These are phyloP conservation scores for Spisula solida DNA, from an alignment of 2,888 invertebrate species.

Conservation along the genomic window DNA sequence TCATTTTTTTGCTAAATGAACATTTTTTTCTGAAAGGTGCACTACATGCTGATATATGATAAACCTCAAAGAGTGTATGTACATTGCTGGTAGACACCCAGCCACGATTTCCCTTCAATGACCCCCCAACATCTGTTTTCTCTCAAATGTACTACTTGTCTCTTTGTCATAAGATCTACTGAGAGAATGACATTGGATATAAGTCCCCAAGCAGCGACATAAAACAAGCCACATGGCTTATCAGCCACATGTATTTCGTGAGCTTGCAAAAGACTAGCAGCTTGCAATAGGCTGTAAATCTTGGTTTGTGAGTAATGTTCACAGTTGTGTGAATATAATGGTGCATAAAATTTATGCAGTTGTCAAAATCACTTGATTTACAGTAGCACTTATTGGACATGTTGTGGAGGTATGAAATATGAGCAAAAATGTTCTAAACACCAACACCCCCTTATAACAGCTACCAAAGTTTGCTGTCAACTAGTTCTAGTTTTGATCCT, in stretches of 20 bases:
- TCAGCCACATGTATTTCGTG: constrained; percentile 17
- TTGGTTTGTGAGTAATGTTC: neutral
- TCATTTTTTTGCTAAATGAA: neutral
- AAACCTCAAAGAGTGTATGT: neutral
- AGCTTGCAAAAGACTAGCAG: neutral
- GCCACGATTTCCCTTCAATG: constrained; percentile 23
- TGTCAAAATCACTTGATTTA: constrained; percentile 15
- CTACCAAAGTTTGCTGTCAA: neutral
- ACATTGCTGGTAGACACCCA: constrained; percentile 15
- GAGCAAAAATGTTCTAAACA: neutral
- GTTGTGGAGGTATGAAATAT: neutral
- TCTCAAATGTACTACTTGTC: constrained; percentile 44
- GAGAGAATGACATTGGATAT: constrained; percentile 36
- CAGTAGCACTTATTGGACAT: constrained; percentile 22
- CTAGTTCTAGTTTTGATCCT: neutral
- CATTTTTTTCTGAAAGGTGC: neutral
- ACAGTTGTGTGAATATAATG: constrained; percentile 6
- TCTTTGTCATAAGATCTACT: constrained; percentile 49
- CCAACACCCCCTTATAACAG: neutral
- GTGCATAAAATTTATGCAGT: constrained; percentile 11
- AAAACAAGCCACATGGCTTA: constrained; percentile 14
- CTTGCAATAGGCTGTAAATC: neutral
- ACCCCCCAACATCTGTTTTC: constrained; percentile 48
- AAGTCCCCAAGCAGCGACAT: constrained; percentile 35
- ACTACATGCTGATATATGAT: neutral